phyloP scores from a whole-genome alignment of 2,888 invertebrate genomes.

The Alloscopus bannaensis region DNA sequence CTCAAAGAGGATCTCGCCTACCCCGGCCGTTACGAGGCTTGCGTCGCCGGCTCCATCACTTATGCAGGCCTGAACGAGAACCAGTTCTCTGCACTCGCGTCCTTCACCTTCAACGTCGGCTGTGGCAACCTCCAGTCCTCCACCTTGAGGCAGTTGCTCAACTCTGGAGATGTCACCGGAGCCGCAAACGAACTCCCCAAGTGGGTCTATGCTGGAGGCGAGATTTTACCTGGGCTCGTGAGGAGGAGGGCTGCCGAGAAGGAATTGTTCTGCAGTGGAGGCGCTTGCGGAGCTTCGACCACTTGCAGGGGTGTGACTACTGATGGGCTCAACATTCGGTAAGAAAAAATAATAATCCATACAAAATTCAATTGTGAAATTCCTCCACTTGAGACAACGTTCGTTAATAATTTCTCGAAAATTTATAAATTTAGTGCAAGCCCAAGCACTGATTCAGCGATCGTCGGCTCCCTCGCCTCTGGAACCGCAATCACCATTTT shows the following conservation, averaged over 20 bases:
- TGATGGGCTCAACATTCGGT: constrained; percentile 49
- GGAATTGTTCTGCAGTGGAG: constrained; percentile 66
- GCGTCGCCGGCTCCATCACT: constrained; percentile 57
- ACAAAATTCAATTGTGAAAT: not conserved
- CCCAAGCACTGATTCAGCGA: constrained; percentile 42
- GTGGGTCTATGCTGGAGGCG: constrained; percentile 64
- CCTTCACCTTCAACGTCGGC: constrained; percentile 70
- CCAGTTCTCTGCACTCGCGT: constrained; percentile 68
- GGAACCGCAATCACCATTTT: constrained; percentile 47
- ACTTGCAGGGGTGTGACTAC: constrained; percentile 39
- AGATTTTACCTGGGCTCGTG: constrained; percentile 46
- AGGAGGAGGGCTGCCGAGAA: constrained; percentile 52
- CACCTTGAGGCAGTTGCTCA: constrained; percentile 60
- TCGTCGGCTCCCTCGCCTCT: constrained; percentile 51
- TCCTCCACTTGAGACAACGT: not conserved
- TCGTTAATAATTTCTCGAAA: not conserved
- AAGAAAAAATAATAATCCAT: not conserved
- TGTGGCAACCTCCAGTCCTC: constrained; percentile 68
- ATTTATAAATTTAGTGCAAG: constrained; percentile 37
- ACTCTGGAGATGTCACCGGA: constrained; percentile 64
- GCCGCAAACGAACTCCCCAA: constrained; percentile 68
- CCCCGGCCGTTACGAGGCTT: constrained; percentile 68
- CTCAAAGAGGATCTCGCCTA: constrained; percentile 63
- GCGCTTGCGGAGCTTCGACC: constrained; percentile 48
- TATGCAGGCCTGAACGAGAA: constrained; percentile 53